Evolutionary conservation across 2,888 invertebrate species (phyloP).

Genomic region (Agrotis segetum): DNA sequence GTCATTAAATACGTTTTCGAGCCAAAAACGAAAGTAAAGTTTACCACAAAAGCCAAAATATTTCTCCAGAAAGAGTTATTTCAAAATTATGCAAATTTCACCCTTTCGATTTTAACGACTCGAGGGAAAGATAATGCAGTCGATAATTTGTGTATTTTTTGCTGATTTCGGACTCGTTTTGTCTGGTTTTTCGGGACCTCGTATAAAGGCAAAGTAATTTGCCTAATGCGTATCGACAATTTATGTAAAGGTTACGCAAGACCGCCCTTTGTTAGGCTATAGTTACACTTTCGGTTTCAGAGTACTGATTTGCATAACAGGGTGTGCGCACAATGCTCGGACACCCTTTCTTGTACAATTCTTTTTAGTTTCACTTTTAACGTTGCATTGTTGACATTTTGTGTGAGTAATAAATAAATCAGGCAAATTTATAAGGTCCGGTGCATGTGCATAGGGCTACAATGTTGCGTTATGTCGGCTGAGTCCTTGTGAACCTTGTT

Average conservation of each 20-base stretch:
- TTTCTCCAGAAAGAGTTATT: slow-evolving; percentile 78
- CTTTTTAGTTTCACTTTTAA: slow-evolving; percentile 89
- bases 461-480: slow-evolving; percentile 77
- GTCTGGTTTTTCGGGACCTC: slow-evolving; percentile 72
- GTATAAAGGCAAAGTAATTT: slow-evolving; percentile 83
- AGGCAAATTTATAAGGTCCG: slow-evolving; percentile 85
- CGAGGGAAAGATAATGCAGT: slow-evolving; percentile 71
- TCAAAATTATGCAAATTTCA: slow-evolving; percentile 84
- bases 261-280: slow-evolving; percentile 75
- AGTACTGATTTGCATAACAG: slow-evolving; percentile 89
- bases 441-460: slow-evolving; percentile 78
- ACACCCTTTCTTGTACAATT: slow-evolving; percentile 84
- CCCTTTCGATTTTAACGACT: slow-evolving; percentile 74
- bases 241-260: slow-evolving; percentile 87
- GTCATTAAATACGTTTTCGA: slow-evolving; percentile 66
- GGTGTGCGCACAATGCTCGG: slow-evolving; percentile 81
- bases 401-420: slow-evolving; percentile 89
- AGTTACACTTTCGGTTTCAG: slow-evolving; percentile 89
- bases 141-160: slow-evolving; percentile 79
- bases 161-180: slow-evolving; percentile 75
- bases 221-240: slow-evolving; percentile 88
- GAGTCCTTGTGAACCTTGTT: slow-evolving; percentile 65
- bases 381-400: slow-evolving; percentile 88
- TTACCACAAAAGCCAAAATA: slow-evolving; percentile 88
- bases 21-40: slow-evolving; percentile 81